A percentile compares a stretch with the other conserved stretches of the same genome.
phyloP scores from a whole-genome alignment of 2,797 vertebrate genomes.

The Molossus alvarezi region DNA sequence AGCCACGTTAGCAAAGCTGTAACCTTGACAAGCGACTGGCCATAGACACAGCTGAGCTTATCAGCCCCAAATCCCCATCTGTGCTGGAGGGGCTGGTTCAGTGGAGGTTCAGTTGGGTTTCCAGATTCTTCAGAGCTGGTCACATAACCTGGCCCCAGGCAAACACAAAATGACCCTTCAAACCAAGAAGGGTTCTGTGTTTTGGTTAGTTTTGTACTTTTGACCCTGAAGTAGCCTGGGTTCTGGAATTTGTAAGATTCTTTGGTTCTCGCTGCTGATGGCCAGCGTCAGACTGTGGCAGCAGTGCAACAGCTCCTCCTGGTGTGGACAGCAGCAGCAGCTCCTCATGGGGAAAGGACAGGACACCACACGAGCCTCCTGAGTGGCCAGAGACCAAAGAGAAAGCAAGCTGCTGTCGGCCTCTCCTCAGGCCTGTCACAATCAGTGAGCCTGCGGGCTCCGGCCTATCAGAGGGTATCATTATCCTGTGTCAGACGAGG shows the following conservation, averaged over 20 bases:
- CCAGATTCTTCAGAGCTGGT: constrained; percentile 36
- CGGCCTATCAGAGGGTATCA: background rate
- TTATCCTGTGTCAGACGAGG: background rate
- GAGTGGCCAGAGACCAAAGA: background rate
- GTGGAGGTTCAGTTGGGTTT: background rate
- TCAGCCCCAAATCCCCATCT: background rate
- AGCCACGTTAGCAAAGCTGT: constrained; percentile 25
- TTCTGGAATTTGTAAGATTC: constrained; percentile 57
- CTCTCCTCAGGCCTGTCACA: background rate
- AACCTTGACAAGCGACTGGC: background rate
- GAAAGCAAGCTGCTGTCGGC: background rate
- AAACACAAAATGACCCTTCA: constrained; percentile 53
- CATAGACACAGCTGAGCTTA: background rate
- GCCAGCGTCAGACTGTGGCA: constrained; percentile 91
- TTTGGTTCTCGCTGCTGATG: constrained; percentile 83
- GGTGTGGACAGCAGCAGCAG: constrained; percentile 96
- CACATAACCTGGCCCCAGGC: background rate
- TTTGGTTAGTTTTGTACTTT: constrained; percentile 49
- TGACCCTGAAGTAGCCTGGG: constrained; percentile 42
- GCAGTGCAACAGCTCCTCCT: constrained; percentile 95
- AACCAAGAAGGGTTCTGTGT: background rate
- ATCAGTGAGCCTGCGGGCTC: background rate
- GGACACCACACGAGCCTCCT: background rate
- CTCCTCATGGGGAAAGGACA: constrained; percentile 94
- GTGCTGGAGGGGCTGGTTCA: background rate